Evolutionary conservation across 2,888 invertebrate genomes (phyloP).

Genomic region (Sesamia inferens): DNA sequence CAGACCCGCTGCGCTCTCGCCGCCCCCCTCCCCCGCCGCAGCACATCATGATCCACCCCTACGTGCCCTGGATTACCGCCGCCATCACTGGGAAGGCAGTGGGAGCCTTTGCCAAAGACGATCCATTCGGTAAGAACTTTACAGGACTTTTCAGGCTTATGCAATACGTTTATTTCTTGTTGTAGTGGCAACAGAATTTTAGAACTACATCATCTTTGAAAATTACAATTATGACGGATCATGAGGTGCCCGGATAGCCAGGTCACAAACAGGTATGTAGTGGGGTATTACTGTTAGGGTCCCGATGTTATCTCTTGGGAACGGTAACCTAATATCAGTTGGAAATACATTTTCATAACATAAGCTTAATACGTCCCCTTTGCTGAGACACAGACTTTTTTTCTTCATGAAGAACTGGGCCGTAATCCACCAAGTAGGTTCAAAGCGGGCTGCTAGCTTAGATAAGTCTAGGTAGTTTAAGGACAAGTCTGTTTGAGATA

Average conservation of each 20-base stretch:
- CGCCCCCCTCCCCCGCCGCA: slow-evolving; percentile 74
- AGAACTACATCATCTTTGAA: too few relatives aligned
- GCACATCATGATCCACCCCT: slow-evolving; percentile 79
- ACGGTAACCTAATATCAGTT: not conserved
- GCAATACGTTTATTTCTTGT: too few relatives aligned
- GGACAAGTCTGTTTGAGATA: not conserved
- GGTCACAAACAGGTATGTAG: too few relatives aligned
- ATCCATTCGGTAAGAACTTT: slow-evolving; percentile 79
- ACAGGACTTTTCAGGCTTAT: not conserved
- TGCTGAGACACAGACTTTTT: not conserved
- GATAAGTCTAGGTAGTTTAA: not conserved
- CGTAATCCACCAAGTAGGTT: not conserved
- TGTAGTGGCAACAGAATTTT: too few relatives aligned
- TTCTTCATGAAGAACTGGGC: not conserved
- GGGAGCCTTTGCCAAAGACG: slow-evolving; percentile 78
- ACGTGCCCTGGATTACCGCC: slow-evolving; percentile 84
- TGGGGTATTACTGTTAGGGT: too few relatives aligned
- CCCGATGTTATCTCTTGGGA: too few relatives aligned
- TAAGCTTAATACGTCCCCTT: not conserved
- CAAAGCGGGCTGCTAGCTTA: not conserved
- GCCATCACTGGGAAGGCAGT: slow-evolving; percentile 81
- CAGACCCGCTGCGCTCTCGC: slow-evolving; percentile 77
- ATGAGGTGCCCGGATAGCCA: too few relatives aligned
- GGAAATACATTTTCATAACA: not conserved
- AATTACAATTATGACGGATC: too few relatives aligned